Evolutionary conservation across 1,140 invertebrate genomes (phyloP), one percentile per base, ranked within the genome.

Genomic region (Drosophila tristis): DNA sequence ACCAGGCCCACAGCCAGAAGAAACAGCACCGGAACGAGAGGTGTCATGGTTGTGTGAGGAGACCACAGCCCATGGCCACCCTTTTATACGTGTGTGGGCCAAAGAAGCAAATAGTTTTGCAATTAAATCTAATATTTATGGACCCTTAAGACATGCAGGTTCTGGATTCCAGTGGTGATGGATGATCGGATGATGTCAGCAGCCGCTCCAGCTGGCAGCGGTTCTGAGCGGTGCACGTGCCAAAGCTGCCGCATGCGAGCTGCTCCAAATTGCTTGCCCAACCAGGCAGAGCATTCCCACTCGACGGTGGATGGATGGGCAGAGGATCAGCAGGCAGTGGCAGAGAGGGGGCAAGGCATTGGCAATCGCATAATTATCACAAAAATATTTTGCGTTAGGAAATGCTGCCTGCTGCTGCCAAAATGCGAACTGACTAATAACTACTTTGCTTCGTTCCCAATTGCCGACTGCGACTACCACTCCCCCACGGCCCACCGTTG

Each of bases 311-410:
- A 29, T 29, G 5, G 26, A 31, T 8, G 16, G 11, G 26, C n/a
- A 53, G 35, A 39, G 9, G 11, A 59, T 59, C 48, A 6, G 20
- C 1, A 20, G 20, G 2, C 16, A n/a, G 16, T 15, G 20, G 42
- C 15, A 51, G 60, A 25, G 60, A 42, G 39, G 25, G 51, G 60
- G 16, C 8, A 31, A 15, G 39, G 16, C 60, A 62, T 44, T 57
- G 60, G 39, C 66, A 57, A 70, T 70, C 66, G 65, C 45, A 58
- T 70, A 71, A 70, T 71, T 71, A 58, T 26, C 67, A 26, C 53
- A 55, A 57, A 48, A 53, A 80, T 57, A 79, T 75, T 84, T 79
- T 77, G 67, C 81, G 80, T 85, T 85, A 70, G 80, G 81, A 85
- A 85, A 85, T 49, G 80, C 25, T 66, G 31, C 20, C 20, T 20